Conservation (phyloP, 2,113 vertebrate genomes). For the Hippopotamus amphibius region DNA sequence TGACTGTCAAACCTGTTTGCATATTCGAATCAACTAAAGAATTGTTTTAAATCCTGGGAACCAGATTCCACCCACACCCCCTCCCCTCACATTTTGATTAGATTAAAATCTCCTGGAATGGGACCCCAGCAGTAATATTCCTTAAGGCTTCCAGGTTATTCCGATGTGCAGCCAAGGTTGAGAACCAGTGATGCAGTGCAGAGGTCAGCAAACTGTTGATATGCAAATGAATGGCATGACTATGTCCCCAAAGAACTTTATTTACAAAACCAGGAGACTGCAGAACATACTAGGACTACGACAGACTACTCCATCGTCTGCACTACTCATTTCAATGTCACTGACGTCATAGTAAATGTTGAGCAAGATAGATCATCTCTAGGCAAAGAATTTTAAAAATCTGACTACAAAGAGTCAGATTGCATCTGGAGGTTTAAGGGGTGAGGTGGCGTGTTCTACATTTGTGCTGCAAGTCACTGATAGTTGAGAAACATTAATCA, state of each 20-base stretch:
- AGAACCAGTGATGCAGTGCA: background rate
- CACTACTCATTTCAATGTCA: too few relatives aligned
- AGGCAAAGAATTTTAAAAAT: too few relatives aligned
- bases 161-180: background rate
- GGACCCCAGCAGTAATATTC: background rate
- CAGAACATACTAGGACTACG: too few relatives aligned
- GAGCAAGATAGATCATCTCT: too few relatives aligned
- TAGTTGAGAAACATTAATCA: background rate
- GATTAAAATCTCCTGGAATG: background rate
- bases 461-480: too few relatives aligned
- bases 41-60: background rate
- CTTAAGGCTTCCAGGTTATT: background rate
- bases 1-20: background rate
- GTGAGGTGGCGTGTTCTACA: too few relatives aligned
- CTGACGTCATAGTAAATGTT: too few relatives aligned
- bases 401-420: too few relatives aligned
- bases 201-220: too few relatives aligned
- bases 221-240: background rate
- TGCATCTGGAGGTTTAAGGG: too few relatives aligned
- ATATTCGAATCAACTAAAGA: background rate
- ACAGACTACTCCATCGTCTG: too few relatives aligned
- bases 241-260: background rate
- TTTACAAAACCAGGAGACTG: background rate
- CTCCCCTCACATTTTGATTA: background rate
- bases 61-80: background rate